phyloP scores from a whole-genome alignment of 2,797 vertebrate genomes.

The Podargus strigoides region DNA sequence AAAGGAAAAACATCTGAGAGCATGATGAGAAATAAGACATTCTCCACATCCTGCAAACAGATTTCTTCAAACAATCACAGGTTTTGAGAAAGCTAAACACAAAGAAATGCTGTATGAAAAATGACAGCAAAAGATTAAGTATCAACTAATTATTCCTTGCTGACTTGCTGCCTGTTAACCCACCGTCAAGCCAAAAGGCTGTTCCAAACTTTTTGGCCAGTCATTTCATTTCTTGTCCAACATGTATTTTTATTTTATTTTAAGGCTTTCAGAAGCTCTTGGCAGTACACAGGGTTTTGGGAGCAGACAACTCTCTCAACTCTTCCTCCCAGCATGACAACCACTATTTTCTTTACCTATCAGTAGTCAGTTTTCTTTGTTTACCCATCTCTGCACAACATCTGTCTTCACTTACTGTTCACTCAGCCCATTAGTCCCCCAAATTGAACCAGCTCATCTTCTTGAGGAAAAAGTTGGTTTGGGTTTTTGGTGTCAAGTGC shows the following conservation, averaged over 20 bases:
- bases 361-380: constrained; percentile 2
- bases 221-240: not conserved
- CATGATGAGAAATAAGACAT: not conserved
- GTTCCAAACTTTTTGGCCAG: constrained; percentile 32
- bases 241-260: constrained; percentile 8
- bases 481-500: not conserved
- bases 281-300: constrained; percentile 21
- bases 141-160: constrained; percentile 7
- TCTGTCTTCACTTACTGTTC: constrained; percentile 28
- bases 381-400: constrained; percentile 2
- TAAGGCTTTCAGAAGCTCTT: constrained; percentile 55
- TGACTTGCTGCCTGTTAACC: constrained; percentile 2
- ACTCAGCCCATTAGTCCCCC: not conserved
- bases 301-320: constrained; percentile 9
- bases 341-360: constrained; percentile 25
- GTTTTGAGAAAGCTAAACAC: not conserved
- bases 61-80: not conserved
- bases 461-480: not conserved
- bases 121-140: not conserved
- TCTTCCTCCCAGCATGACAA: not conserved
- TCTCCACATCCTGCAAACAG: not conserved
- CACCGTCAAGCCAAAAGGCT: not conserved
- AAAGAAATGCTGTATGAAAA: not conserved
- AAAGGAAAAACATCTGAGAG: not conserved
- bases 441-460: not conserved